Evolutionary conservation across 2,888 invertebrate species (phyloP).

Genomic region (Eupithecia subfuscata): DNA sequence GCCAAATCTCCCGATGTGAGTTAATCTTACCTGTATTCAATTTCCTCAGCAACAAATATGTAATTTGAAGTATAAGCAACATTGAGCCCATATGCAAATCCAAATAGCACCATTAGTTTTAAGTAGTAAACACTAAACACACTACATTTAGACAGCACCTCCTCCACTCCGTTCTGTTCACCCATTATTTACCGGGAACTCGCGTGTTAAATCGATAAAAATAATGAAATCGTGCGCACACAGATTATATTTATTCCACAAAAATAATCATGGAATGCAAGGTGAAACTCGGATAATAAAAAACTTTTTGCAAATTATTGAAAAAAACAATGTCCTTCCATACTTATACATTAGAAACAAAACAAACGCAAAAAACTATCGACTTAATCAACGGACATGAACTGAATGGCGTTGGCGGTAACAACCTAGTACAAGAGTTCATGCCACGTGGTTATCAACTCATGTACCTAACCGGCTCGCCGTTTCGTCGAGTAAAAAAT

Average conservation of each 20-base stretch:
- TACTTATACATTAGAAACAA: not conserved
- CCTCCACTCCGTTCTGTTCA: slow-evolving; percentile 60
- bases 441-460: not conserved
- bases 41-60: slow-evolving; percentile 86
- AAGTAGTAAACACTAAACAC: slow-evolving; percentile 85
- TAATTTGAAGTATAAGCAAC: slow-evolving; percentile 85
- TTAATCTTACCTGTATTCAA: slow-evolving; percentile 65
- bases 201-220: not conserved
- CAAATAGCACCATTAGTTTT: slow-evolving; percentile 79
- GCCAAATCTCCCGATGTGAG: not conserved
- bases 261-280: not conserved
- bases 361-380: not conserved
- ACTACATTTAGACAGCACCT: slow-evolving; percentile 72
- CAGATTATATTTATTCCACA: not conserved
- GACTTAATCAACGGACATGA: not conserved
- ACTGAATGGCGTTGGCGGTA: not conserved
- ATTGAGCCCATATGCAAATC: slow-evolving; percentile 84
- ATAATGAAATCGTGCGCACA: too few relatives aligned
- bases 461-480: not conserved
- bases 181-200: slow-evolving; percentile 22
- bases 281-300: not conserved
- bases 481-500: not conserved
- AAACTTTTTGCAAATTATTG: not conserved
- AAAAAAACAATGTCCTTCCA: not conserved
- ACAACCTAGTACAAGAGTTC: not conserved